These are phyloP conservation scores for Sternarchorhynchus goeldii DNA, from an alignment of 2,797 vertebrate species.

Conservation along the genomic window DNA sequence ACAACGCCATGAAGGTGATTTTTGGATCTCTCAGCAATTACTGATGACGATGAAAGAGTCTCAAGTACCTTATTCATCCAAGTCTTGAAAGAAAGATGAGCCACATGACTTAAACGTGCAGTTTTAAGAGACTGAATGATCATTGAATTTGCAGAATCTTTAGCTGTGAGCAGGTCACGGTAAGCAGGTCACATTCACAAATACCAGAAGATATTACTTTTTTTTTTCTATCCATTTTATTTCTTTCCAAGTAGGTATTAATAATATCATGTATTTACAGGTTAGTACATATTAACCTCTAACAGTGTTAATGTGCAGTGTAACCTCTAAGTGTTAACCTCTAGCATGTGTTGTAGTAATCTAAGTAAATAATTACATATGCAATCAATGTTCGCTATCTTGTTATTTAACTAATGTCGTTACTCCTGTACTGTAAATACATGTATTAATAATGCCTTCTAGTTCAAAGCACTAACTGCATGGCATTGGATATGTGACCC, in stretches of 20 bases:
- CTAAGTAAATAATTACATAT: background rate
- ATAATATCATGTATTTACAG: conserved; percentile 12
- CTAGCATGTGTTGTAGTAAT: background rate
- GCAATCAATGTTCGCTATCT: background rate
- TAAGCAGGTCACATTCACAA: no score
- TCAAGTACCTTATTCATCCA: conserved; percentile 19
- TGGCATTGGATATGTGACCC: conserved; percentile 63
- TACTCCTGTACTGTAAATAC: conserved; percentile 11
- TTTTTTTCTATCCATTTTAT: background rate
- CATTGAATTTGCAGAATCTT: background rate
- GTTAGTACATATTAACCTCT: background rate
- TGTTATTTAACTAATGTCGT: background rate
- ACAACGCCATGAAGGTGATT: background rate
- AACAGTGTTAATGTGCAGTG: background rate
- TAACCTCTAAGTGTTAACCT: no score
- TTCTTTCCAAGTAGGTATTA: background rate
- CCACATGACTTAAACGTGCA: conserved; percentile 1
- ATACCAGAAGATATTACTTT: background rate
- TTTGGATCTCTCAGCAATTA: background rate
- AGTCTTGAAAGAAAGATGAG: conserved; percentile 22
- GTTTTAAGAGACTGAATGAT: background rate
- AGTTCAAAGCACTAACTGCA: conserved; percentile 61
- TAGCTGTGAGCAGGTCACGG: background rate
- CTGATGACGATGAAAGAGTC: conserved; percentile 11
- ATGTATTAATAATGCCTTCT: conserved; percentile 23